Percentiles rank a stretch among this genome's conserved stretches.
These are phyloP conservation scores for Hypomecis atomaria DNA, from an alignment of 2,888 invertebrate species.

Conservation along the genomic window DNA sequence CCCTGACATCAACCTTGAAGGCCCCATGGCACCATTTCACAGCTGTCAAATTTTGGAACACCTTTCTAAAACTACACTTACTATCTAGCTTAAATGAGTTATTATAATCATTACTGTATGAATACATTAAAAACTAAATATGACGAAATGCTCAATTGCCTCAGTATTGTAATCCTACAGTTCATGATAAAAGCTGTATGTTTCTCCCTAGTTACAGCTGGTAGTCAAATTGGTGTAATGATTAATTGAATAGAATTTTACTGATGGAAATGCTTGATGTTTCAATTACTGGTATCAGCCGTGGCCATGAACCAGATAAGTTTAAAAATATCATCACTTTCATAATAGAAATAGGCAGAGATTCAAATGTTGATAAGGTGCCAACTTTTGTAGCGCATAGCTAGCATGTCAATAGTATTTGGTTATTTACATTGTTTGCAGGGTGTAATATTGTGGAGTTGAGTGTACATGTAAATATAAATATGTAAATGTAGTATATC, in stretches of 20 bases:
- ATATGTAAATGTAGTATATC: too few species aligned
- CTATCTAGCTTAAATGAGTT: background rate
- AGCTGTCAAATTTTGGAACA: constrained; percentile 18
- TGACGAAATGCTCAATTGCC: too few species aligned
- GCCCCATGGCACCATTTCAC: constrained; percentile 13
- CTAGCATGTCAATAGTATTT: constrained; percentile 20
- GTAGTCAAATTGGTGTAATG: too few species aligned
- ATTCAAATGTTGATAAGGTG: constrained; percentile 36
- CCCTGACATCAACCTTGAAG: constrained; percentile 17
- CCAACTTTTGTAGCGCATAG: constrained; percentile 37
- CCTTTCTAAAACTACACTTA: constrained; percentile 21
- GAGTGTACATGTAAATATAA: background rate
- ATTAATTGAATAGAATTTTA: too few species aligned
- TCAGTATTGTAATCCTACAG: too few species aligned
- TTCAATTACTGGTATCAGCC: constrained; percentile 25
- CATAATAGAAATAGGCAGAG: constrained; percentile 32
- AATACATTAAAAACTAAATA: too few species aligned
- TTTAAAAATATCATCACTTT: constrained; percentile 40
- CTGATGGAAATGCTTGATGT: background rate
- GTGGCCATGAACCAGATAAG: constrained; percentile 40
- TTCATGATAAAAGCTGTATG: too few species aligned
- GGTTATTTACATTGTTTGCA: constrained; percentile 1
- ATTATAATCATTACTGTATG: constrained; percentile 12
- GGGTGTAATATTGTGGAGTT: background rate
- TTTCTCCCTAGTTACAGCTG: too few species aligned